Evolutionary conservation across 2,888 invertebrate genomes (phyloP), one percentile per base, ranked within the genome.

Genomic region (Stictocephala bisonia): DNA sequence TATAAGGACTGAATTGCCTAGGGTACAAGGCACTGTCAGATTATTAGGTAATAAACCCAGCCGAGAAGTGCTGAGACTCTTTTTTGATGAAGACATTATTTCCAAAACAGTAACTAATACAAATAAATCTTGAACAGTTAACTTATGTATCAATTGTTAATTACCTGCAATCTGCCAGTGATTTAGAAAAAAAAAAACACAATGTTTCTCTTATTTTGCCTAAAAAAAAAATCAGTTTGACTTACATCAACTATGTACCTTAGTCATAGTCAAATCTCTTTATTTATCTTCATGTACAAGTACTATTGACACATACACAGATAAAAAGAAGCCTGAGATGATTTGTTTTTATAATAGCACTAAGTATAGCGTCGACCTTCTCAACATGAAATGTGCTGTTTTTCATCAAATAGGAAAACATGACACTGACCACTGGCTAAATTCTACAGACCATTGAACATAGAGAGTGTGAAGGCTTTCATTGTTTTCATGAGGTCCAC

Each of bases 161-260:
- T 20, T 60, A 26, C 40, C 35, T 26, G 40, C 41, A 11, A 50
- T 35, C 6, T 74, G 58, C 9, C 35, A 35, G 13, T 27, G 68
- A 41, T 76, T 68, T 41, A 73, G 72, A 18, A 70, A 70, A 29
- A 70, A 53, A 50, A 68, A 69, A 35, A 70, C 41, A 58, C 64
- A 44, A 73, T 71, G 11, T 66, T 77, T 22, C 40, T 76, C 29
- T 76, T 74, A n/a, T 73, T 60, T 44, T 68, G 68, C 9, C 73
- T 72, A 15, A 77, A 76, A 74, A 64, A 74, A 58, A 74, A 58
- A 67, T 67, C 72, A 15, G 75, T 76, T 9, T 44, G 74, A 29
- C 18, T 77, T 13, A 26, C 74, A 22, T 77, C 77, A 3, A 74
- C 71, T 29, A 78, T 75, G 76, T 76, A 75, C 70, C 70, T 75